phyloP scores from a whole-genome alignment of 1,140 invertebrate species.

The Drosophila equinoxialis region DNA sequence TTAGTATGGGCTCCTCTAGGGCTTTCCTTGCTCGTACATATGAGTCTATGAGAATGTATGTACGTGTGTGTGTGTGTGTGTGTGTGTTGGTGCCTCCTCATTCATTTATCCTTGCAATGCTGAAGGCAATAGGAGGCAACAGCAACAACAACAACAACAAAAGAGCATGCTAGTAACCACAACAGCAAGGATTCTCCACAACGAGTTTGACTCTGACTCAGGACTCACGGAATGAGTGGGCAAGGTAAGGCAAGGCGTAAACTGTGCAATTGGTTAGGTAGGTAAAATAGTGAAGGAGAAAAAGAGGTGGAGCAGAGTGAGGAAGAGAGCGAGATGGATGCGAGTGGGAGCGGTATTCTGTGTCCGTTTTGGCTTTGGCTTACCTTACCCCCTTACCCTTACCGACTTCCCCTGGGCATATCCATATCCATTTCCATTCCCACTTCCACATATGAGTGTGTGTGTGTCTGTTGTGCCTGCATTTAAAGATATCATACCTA shows the following conservation, averaged over 20 bases:
- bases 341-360: slow-evolving; percentile 38
- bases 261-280: slow-evolving; percentile 35
- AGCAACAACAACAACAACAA: slow-evolving; percentile 62
- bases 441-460: slow-evolving; percentile 20
- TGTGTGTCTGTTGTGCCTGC: slow-evolving; percentile 55
- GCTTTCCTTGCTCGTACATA: slow-evolving; percentile 47
- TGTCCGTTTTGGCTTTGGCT: slow-evolving; percentile 74
- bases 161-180: slow-evolving; percentile 73
- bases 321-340: slow-evolving; percentile 42
- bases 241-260: slow-evolving; percentile 28
- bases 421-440: slow-evolving; percentile 21
- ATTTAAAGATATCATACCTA: slow-evolving; percentile 82
- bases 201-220: slow-evolving; percentile 14
- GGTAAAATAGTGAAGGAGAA: background rate
- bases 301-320: background rate
- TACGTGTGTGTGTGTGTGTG: slow-evolving; percentile 45
- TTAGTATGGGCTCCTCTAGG: slow-evolving; percentile 49
- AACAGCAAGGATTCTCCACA: slow-evolving; percentile 62
- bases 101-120: slow-evolving; percentile 80
- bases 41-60: slow-evolving; percentile 36
- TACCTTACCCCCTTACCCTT: slow-evolving; percentile 13
- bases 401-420: background rate
- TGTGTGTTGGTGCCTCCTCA: slow-evolving; percentile 64
- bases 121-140: slow-evolving; percentile 51
- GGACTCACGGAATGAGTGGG: slow-evolving; percentile 37